A percentile compares a stretch with the other conserved stretches of the same genome.
Evolutionary conservation across 2,113 vertebrate species (phyloP).

Genomic region (Oncorhynchus gorbuscha): DNA sequence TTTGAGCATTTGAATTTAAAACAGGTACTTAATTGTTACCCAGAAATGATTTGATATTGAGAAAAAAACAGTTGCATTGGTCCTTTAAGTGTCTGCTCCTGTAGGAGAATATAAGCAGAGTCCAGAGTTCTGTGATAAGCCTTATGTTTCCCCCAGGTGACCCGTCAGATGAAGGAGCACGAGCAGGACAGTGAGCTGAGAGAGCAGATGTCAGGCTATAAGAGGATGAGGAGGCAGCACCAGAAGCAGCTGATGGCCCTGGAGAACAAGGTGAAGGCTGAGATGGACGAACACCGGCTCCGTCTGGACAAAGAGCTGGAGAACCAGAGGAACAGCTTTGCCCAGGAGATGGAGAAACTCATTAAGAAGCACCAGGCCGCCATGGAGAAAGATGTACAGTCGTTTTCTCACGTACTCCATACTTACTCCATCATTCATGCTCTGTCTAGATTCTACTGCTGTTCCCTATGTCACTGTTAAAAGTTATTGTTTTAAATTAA

Average conservation of each 20-base stretch:
- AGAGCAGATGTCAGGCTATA: conserved; percentile 98
- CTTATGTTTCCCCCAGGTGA: conserved; percentile 80
- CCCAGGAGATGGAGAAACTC: conserved; percentile 97
- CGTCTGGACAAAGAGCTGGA: conserved; percentile 98
- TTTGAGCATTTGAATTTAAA: too few relatives aligned
- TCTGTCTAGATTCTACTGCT: too few relatives aligned
- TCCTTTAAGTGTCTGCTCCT: background rate
- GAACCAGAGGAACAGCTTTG: conserved; percentile 93
- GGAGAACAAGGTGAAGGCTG: conserved; percentile 96
- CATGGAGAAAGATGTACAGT: conserved; percentile 96
- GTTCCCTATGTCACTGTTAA: too few relatives aligned
- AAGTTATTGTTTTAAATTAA: background rate
- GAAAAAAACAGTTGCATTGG: too few relatives aligned
- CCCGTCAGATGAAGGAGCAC: conserved; percentile 97
- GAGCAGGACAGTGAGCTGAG: conserved; percentile 97
- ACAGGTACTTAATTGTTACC: too few relatives aligned
- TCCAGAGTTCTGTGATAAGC: background rate
- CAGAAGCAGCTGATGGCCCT: conserved; percentile 97
- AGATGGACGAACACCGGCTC: conserved; percentile 97
- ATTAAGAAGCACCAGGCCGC: conserved; percentile 95
- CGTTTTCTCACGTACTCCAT: conserved; percentile 8
- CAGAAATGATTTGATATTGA: too few relatives aligned
- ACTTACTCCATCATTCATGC: too few relatives aligned
- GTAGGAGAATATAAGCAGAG: background rate
- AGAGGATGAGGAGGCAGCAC: conserved; percentile 97